phyloP scores from a whole-genome alignment of 2,888 invertebrate genomes.

The Lomographa bimaculata region DNA sequence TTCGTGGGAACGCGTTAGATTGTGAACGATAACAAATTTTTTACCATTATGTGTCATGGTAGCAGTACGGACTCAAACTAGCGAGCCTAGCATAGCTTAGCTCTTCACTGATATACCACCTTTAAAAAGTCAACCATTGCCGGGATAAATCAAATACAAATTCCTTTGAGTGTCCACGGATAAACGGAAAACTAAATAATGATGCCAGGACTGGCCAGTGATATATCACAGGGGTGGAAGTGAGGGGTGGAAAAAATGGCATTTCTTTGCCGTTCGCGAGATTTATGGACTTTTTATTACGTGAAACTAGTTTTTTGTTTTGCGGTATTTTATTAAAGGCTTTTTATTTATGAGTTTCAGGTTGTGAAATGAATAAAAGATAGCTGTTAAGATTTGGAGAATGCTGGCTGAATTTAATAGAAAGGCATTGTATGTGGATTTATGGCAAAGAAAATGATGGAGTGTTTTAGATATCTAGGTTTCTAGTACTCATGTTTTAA shows the following conservation, averaged over 20 bases:
- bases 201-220: constrained; percentile 9
- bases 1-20: too few species aligned
- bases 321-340: constrained; percentile 2
- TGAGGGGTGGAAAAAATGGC: constrained; percentile 4
- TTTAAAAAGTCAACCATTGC: too few species aligned
- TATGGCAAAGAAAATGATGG: too few species aligned
- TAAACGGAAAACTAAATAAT: constrained; percentile 20
- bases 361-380: not conserved
- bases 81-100: too few species aligned
- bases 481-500: too few species aligned
- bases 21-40: too few species aligned
- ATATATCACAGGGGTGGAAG: constrained; percentile 12
- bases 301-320: constrained; percentile 11
- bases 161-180: constrained; percentile 13
- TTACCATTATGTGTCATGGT: too few species aligned
- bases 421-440: too few species aligned
- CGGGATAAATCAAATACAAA: constrained; percentile 20
- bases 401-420: too few species aligned
- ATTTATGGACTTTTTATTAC: constrained; percentile 20
- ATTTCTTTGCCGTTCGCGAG: constrained; percentile 7
- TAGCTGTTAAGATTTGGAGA: not conserved
- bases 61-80: too few species aligned
- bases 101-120: too few species aligned
- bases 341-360: constrained; percentile 7
- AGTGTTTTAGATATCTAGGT: too few species aligned